phyloP scores from a whole-genome alignment of 1,140 invertebrate genomes.

The Drosophila miranda region DNA sequence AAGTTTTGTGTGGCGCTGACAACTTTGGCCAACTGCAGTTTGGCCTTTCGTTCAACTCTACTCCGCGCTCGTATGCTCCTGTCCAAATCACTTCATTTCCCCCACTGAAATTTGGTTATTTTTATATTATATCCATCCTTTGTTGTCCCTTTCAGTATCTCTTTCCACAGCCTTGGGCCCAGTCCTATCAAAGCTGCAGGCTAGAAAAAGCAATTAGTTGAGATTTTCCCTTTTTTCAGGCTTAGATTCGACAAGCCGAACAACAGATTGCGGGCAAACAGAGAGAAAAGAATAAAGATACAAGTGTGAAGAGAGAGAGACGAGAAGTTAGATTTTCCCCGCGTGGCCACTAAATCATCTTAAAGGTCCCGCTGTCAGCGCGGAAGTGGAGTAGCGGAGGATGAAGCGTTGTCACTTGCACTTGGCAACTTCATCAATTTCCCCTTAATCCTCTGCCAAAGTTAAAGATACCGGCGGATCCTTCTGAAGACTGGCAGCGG shows the following conservation, averaged over 20 bases:
- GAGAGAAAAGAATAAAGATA: constrained; percentile 19
- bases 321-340: no score
- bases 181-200: constrained; percentile 25
- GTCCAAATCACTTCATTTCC: constrained; percentile 3
- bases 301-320: no score
- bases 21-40: constrained; percentile 76
- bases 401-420: constrained; percentile 66
- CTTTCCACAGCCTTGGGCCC: constrained; percentile 20
- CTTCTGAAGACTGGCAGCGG: constrained; percentile 19
- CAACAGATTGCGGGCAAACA: constrained; percentile 29
- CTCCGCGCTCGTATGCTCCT: not conserved
- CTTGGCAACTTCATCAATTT: constrained; percentile 78
- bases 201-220: constrained; percentile 69
- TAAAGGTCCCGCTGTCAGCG: constrained; percentile 21
- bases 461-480: constrained; percentile 49
- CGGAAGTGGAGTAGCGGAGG: not conserved
- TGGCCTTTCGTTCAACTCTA: constrained; percentile 44
- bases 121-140: constrained; percentile 51
- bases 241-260: constrained; percentile 7
- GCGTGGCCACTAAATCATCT: constrained; percentile 42
- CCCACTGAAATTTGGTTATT: constrained; percentile 60
- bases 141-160: constrained; percentile 28
- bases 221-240: constrained; percentile 44
- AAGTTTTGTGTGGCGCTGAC: constrained; percentile 74
- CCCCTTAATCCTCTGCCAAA: constrained; percentile 54